Evolutionary conservation across 2,797 vertebrate genomes (phyloP).

Genomic region (Glossophaga mutica): DNA sequence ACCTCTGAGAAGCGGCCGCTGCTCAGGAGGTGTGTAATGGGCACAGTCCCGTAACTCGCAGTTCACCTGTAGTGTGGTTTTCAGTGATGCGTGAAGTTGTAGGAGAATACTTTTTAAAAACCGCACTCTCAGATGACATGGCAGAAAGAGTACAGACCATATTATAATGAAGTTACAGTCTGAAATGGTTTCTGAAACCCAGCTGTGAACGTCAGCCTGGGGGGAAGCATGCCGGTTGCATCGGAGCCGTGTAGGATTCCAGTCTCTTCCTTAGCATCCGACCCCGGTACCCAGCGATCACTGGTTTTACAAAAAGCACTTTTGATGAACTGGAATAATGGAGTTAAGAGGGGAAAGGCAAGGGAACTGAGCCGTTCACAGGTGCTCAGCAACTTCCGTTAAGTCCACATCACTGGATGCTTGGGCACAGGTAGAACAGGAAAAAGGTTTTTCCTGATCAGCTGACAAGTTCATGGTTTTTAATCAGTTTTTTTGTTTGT

Average conservation of each 20-base stretch:
- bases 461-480: neutral
- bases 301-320: neutral
- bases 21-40: neutral
- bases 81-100: neutral
- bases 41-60: neutral
- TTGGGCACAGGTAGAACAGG: neutral
- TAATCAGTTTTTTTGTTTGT: too few relatives aligned
- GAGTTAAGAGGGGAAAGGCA: neutral
- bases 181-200: slow-evolving; percentile 26
- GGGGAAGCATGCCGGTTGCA: neutral
- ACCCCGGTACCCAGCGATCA: neutral
- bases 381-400: neutral
- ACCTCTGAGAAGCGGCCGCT: neutral
- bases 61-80: neutral
- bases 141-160: neutral
- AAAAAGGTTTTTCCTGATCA: neutral
- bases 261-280: neutral
- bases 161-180: neutral
- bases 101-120: neutral
- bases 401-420: neutral
- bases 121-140: neutral
- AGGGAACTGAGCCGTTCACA: neutral
- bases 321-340: neutral
- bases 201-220: neutral
- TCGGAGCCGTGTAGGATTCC: neutral